Evolutionary conservation across 2,113 vertebrate genomes (phyloP), one percentile per base, ranked within the genome.

Genomic region (Lethenteron reissneri): DNA sequence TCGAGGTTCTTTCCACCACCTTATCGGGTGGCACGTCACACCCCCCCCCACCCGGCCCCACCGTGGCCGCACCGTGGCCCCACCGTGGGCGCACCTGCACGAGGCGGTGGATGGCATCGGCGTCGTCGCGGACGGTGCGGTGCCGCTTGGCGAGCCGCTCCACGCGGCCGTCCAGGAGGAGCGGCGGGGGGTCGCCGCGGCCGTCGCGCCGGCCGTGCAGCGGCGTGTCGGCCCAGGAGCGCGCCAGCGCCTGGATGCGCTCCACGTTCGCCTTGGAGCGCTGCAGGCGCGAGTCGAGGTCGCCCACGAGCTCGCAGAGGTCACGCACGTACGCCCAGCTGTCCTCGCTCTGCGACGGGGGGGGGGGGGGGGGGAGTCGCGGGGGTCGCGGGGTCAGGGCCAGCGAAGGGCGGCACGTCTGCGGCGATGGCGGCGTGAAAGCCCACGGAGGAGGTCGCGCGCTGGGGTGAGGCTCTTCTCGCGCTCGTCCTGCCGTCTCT

Each of bases 121-220:
- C 84, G 68, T 82, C 83, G 60, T 82, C 82, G 72, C 78, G 82
- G 59, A 86, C 79, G 56, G 73, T 73, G 71, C 72, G 78, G 76
- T 83, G 83, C 71, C 79, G 85, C 75, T 77, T 85, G 72, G 70
- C 74, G 56, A 86, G 75, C 15, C 75, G 74, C 57, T 83, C 81
- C 7, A 72, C 74, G 75, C 80, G 83, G 77, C 86, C 84, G 5
- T 86, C 83, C 73, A 85, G 72, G 69, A 76, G 79, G 6, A 87
- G 78, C 41, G 41, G 41, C 3, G 82, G 64, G 1, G 76, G 12
- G 59, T 83, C 80, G 77, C 78, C 85, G 70, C 80, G 81, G 77
- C 77, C 82, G 74, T 86, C 83, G 68, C 82, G 85, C 75, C 83
- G 79, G 77, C 79, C 81, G 73, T 83, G 85, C 70, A 85, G 74